A percentile compares a stretch with the other conserved stretches of the same genome.
phyloP scores from a whole-genome alignment of 2,797 vertebrate species.

The Labeo calbasu region DNA sequence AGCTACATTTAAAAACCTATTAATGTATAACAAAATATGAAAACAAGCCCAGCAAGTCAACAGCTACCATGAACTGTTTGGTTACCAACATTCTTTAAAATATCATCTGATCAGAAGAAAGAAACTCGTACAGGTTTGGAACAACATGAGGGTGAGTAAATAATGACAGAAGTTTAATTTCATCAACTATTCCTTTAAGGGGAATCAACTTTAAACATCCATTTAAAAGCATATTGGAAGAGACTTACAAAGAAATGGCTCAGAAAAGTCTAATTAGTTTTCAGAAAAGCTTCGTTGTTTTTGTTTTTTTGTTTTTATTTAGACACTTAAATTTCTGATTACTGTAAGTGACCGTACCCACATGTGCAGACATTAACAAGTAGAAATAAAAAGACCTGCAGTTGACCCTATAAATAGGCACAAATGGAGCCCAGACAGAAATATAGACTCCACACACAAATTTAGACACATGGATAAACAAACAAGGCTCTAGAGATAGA shows the following conservation, averaged over 20 bases:
- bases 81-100: background rate
- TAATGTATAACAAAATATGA: background rate
- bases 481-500: conserved; percentile 27
- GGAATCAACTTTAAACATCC: background rate
- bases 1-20: background rate
- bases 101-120: background rate
- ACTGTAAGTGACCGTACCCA: background rate
- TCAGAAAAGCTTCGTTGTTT: background rate
- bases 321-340: background rate
- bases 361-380: conserved; percentile 4
- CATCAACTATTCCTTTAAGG: background rate
- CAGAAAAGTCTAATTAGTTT: background rate
- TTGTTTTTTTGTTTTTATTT: too few species aligned
- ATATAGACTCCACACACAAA: conserved; percentile 9
- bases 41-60: background rate
- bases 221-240: background rate
- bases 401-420: background rate
- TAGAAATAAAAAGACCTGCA: background rate
- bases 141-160: background rate
- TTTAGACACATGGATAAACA: conserved; percentile 49
- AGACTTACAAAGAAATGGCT: background rate
- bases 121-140: background rate
- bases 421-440: conserved; percentile 23
- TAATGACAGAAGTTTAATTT: background rate
- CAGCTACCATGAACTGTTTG: background rate